Base-by-base conservation (phyloP, 2,888 invertebrate species). In the Nomada fucata region DNA sequence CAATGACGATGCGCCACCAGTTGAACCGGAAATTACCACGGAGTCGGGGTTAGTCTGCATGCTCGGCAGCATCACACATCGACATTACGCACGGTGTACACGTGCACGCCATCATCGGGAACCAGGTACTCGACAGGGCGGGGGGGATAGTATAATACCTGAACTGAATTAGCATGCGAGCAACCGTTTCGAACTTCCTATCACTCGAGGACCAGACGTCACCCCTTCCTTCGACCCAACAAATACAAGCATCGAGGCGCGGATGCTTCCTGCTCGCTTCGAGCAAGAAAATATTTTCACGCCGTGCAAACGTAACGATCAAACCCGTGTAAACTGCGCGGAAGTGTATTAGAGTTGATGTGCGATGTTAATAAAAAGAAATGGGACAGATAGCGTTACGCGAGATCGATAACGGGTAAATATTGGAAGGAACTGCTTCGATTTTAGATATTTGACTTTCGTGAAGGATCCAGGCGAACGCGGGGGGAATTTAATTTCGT, bases 21-120 rank as follows among this genome's bases (percentile, higher is more conserved):
- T 79, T 78, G 83, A 82, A 86, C 85, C 89, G 88, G 88, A 89
- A 88, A 89, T 89, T 87, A 81, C 89, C 67, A 86, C 76, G 88
- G 82, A 89, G 88, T 89, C 89, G 70, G 78, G 76, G 86, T 80
- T 86, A 64, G 67, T 71, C 67, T 26, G 77, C 52, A 64, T 72
- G 61, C 82, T 77, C 63, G 70, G 55, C 63, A 71, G 67, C 65
- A 55, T 72, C 60, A 60, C 75, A 63, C 82, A 76, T 79, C 70
- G 65, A 50, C 67, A n/a, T 29, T 44, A 44, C 53, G 61, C 23
- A 29, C 67, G n/a, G 42, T 69, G 64, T 47, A 60, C 47, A 29
- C 36, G 47, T 53, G 15, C 69, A 18, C 57, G 60, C 42, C 68
- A 57, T 57, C 53, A 44, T 44, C 42, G 69, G 64, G 55, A 50